Evolutionary conservation across 2,888 invertebrate genomes (phyloP), one percentile per base, ranked within the genome.

Genomic region (Drosophila robusta): DNA sequence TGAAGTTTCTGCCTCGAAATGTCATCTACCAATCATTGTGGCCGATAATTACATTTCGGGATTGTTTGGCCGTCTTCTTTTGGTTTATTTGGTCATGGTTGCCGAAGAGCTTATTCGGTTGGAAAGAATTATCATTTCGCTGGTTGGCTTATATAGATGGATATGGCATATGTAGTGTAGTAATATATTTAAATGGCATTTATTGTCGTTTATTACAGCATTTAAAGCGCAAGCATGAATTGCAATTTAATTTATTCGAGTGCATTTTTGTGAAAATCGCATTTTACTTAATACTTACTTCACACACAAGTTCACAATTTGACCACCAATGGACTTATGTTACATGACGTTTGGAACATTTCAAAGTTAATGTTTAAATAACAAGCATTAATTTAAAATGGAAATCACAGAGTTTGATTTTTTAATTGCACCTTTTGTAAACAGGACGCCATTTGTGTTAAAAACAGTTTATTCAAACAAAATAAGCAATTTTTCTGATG

Each of bases 31-130:
- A 3, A 22, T 14, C 11, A 34, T 18, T 34, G 14, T 9, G 14
- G 9, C 18, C n/a, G 34, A 46, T 54, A 54, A 47, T 42, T 49
- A 42, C 6, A 41, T 39, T 32, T 42, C n/a, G 6, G n/a, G 12
- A 34, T 9, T 18, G 3, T 32, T 29, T 52, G 39, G 39, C n/a
- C n/a, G 24, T 26, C 16, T 34, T 26, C 26, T 16, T 7, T 18
- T 12, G 18, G 22, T 50, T 50, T 39, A 42, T 49, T 16, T n/a
- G 46, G n/a, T 39, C n/a, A 6, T 41, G 29, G 4, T 41, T n/a
- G 6, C n/a, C 14, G 12, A 5, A 22, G 22, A 51, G 39, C 18
- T 32, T 32, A 34, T 34, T 58, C 49, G 29, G 18, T 29, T 49
- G 56, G 8, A 56, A 47, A 2, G 14, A 22, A 34, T 14, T 16